Conservation (phyloP, 1,140 invertebrate species). For the Pseudoatta argentina region DNA sequence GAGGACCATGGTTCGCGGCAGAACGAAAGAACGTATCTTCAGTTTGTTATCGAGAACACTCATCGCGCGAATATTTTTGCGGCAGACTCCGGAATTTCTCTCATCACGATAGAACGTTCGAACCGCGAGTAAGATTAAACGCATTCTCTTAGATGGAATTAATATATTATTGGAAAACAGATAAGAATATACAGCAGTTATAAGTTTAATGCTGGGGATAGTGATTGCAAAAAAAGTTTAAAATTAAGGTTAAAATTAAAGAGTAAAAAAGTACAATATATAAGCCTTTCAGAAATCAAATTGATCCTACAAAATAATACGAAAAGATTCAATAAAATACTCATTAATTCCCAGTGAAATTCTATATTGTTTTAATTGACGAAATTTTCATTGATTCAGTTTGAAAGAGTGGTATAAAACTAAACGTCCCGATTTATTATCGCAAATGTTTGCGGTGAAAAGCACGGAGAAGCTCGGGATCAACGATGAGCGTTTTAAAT, state of each 20-base stretch:
- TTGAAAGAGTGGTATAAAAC: neutral
- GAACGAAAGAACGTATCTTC: slow-evolving; percentile 6
- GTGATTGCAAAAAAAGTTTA: neutral
- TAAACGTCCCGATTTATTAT: neutral
- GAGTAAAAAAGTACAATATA: neutral
- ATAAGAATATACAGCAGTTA: neutral
- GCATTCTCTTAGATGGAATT: neutral
- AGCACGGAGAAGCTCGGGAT: neutral
- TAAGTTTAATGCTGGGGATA: neutral
- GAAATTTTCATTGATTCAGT: neutral
- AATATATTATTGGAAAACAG: neutral
- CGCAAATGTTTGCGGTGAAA: neutral
- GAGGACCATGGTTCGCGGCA: neutral
- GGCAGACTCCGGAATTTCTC: neutral
- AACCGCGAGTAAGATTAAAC: neutral
- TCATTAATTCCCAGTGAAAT: neutral
- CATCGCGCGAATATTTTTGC: neutral
- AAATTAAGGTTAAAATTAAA: too few species aligned
- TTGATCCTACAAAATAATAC: neutral
- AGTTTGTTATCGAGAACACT: neutral
- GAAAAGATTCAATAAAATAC: neutral
- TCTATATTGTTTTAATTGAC: neutral
- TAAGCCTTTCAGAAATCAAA: neutral
- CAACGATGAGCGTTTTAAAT: slow-evolving; percentile 12
- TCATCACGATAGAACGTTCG: neutral